Base-by-base conservation (phyloP, 30 jellyfish, hydroid and myxozoan species). In the Rhopilema esculentum region DNA sequence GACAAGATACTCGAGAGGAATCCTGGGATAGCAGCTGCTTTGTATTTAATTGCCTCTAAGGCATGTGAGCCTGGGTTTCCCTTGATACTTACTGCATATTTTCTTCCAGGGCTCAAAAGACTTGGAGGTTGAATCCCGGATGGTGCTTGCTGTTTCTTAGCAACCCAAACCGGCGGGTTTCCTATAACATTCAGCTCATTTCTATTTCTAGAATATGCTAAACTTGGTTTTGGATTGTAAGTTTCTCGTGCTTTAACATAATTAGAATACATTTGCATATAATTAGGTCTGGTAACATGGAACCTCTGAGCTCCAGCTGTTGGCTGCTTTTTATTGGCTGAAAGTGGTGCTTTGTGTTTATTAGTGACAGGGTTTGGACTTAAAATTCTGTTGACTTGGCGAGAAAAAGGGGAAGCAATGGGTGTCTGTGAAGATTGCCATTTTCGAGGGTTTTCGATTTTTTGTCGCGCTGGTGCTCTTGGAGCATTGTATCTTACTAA, bases 41-140 rank as follows among this genome's bases (percentile, higher is more conserved):
- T 85, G 50, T 85, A 72, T 49, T 83, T 85, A 51, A 85, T 85
- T 23, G 94, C 94, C 19, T 40, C 88, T 4, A 64, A 33, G 16
- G 94, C 88, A 4, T 64, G 51, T 31, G 94, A 85, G 16, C 94
- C 94, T 1, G 94, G 94, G 17, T n/a, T 57, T 25, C 94, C 94
- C 28, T 74, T 73, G 28, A 85, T 85, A 67, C 94, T 85, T 8
- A 85, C 68, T n/a, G 77, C 94, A 66, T 61, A 85, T 28, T 79
- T 75, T 22, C 88, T 61, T 71, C 94, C 94, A 19, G 88, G 83
- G 61, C 69, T 69, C 61, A 72, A 62, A 49, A n/a, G 28, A 18
- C 48, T 74, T 51, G 23, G 62, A 26, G 49, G 80, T 12, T 30
- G 31, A 17, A 81, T 20, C 23, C 28, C 61, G 24, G 63, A 16